Evolutionary conservation across 2,113 vertebrate genomes (phyloP).

Genomic region (Erpornis zantholeuca): DNA sequence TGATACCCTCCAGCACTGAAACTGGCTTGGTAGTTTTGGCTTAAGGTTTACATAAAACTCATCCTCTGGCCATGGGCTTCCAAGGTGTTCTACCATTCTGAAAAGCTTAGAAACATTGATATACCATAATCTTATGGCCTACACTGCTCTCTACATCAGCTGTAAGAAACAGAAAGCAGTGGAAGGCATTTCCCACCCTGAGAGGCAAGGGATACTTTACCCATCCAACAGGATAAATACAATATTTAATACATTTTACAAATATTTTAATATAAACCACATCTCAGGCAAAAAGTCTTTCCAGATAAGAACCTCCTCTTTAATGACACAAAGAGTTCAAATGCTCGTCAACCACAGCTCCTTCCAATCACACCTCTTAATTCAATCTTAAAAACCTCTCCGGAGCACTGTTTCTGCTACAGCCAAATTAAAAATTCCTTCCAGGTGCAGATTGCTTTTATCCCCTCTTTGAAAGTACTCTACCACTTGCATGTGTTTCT

Average conservation of each 20-base stretch:
- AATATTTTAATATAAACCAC: background rate
- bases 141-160: background rate
- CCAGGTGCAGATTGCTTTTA: background rate
- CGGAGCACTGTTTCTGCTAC: background rate
- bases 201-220: background rate
- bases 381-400: background rate
- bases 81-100: background rate
- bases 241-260: background rate
- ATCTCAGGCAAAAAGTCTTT: background rate
- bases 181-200: background rate
- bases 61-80: background rate
- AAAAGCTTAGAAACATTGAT: background rate
- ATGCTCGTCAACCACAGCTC: background rate
- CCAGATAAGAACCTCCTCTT: background rate
- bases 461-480: background rate
- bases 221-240: background rate
- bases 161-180: background rate
- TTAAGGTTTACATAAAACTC: background rate
- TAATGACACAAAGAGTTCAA: background rate
- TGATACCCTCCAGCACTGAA: background rate
- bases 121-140: background rate
- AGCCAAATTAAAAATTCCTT: background rate
- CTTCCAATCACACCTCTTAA: background rate
- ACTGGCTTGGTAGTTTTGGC: background rate
- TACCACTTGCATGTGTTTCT: background rate